Base-by-base conservation (phyloP, 2,888 invertebrate species). In the Drosophila meridiana region DNA sequence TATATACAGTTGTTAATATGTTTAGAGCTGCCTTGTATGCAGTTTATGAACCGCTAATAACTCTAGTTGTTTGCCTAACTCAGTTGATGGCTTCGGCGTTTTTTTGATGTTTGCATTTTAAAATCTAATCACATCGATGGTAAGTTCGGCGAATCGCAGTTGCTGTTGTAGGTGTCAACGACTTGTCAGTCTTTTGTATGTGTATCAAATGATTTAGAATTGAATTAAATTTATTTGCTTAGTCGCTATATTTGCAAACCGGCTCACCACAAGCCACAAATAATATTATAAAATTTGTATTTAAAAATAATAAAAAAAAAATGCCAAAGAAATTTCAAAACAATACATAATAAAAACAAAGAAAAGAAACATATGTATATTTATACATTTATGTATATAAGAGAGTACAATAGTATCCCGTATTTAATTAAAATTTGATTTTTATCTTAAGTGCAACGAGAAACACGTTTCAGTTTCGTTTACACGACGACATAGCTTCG, bases 81-180 rank as follows among this genome's bases (percentile, higher is more conserved):
- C 38, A 34, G 32, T 50, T 30, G 3, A 28, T 32, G 40, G 52
- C 65, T 69, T 71, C 58, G 71, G 69, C 68, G 53, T 36, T 57
- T 58, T 45, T 62, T 66, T 76, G 9, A 69, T 63, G 55, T 56
- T 59, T 30, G 52, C 55, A 57, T 75, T 71, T 36, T 36, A 45
- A 58, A 14, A 58, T 70, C 66, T 53, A 36, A 38, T 55, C 14
- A n/a, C 45, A 74, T 71, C 73, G 67, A 67, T 57, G 38, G 68
- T 64, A 65, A 65, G 57, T 26, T 47, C 38, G 26, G 47, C n/a
- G 26, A 20, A 32, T 14, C 48, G 2, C 32, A 43, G 26, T 58
- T 38, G 57, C 64, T 45, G 66, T 42, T 60, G 47, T 50, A 26
- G 71, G 69, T 82, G 87, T 86, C 87, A 83, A 58, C 74, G 69